Base-by-base conservation (phyloP, 2,888 invertebrate species). In the Leptinotarsa haldemani region DNA sequence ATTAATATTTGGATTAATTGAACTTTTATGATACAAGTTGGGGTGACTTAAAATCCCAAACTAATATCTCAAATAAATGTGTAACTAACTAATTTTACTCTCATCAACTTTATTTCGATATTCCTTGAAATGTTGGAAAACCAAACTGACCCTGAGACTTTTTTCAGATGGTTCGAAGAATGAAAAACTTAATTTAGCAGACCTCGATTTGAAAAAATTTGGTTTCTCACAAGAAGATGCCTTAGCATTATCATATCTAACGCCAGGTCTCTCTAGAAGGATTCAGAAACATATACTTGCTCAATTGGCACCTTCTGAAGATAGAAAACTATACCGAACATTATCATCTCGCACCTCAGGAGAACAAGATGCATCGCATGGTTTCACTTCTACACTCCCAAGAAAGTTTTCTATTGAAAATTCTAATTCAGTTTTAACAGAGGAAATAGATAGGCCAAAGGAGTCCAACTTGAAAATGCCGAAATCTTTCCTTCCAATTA, bases 211-310 rank as follows among this genome's bases (percentile, higher is more conserved):
- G 82, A 92, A 92, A 83, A 90, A 92, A 81, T 89, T 93, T 82
- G 91, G 92, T 86, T 88, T 93, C 76, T 91, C 92, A 80, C 93
- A 93, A 86, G 91, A 91, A 84, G 93, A 93, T 89, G 88, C 92
- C 83, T 90, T 92, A 84, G 91, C 93, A 77, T 88, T 93, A 80
- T 92, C 92, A 30, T 92, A 91, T 80, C 89, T 93, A 79, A 93
- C 93, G 80, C 93, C 93, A 48, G 93, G 91, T 79, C 88, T 93
- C 81, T 92, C 93, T 78, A 91, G 92, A 81, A 91, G 93, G 58
- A 91, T 93, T 84, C 93, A 93, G 88, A 92, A 91, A 75, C 93
- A 93, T 86, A 88, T 93, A 81, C 88, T 93, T 73, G 92, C 93
- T 79, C 92, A 92, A 85, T 86, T 93, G 84, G 92, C 93, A 78